Evolutionary conservation across 2,888 invertebrate species (phyloP), one percentile per base, ranked within the genome.

Genomic region (Adelphocoris suturalis): DNA sequence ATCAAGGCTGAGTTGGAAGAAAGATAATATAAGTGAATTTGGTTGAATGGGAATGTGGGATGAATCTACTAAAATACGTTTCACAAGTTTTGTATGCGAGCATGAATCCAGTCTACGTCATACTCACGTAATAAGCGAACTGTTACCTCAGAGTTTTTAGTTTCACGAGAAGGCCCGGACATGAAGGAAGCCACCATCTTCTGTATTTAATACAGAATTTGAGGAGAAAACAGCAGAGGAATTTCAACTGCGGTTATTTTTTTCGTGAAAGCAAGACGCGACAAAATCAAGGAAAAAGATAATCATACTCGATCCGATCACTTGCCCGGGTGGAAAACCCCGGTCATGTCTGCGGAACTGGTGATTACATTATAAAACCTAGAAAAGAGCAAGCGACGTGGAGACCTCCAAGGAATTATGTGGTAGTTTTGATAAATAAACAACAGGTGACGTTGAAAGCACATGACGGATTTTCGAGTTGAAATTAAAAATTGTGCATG

Each of bases 101-200:
- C 2, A 37, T 7, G 37, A n/a, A n/a, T 37, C 37, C 2, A 37
- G 37, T 37, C 37, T 37, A 37, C 37, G 7, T 37, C 37, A 37
- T 37, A 37, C 37, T 37, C 37, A 37, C 37, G 7, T 37, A 4
- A 37, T 7, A 37, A 2, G 37, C 2, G 37, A n/a, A 61, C 61
- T 23, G 0, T 82, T 82, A 82, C 82, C 82, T 82, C 52, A 23
- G 82, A 52, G 16, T 27, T 82, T 82, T 82, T 82, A 52, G 23
- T 52, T 52, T 82, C 16, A 52, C 82, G 82, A 48, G 82, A 52
- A 48, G 82, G 52, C 23, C 82, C 82, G 19, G 82, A 48, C 82
- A 82, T 82, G 82, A 82, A 82, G 27, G 48, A 52, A 82, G 27
- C 27, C 82, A 52, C 48, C 82, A 82, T 82, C n/a, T 48, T 82